Evolutionary conservation across 2,888 invertebrate genomes (phyloP).

Genomic region (Chaitophorus viminalis): DNA sequence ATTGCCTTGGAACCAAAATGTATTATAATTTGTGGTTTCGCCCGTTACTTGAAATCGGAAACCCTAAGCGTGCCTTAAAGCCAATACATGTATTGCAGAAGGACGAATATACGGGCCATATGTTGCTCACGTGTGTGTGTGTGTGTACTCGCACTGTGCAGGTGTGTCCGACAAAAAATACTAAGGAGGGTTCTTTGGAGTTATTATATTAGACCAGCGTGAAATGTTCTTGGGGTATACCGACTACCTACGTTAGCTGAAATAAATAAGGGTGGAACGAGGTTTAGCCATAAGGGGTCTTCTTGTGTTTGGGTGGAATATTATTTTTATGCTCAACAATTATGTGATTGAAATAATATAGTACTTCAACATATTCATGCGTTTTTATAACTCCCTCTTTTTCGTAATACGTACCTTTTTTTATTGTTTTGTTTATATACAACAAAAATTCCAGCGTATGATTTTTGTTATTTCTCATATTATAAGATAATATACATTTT

Average conservation of each 20-base stretch:
- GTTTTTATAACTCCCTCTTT: neutral
- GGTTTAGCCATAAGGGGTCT: neutral
- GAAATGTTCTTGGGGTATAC: slow-evolving; percentile 34
- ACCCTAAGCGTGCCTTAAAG: slow-evolving; percentile 44
- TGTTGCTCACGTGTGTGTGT: slow-evolving; percentile 12
- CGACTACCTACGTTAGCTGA: slow-evolving; percentile 36
- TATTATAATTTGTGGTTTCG: slow-evolving; percentile 45
- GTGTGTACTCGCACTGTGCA: slow-evolving; percentile 15
- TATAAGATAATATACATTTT: neutral
- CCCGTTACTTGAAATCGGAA: slow-evolving; percentile 56
- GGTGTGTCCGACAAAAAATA: slow-evolving; percentile 45
- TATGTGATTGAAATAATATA: slow-evolving; percentile 17
- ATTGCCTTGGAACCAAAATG: slow-evolving; percentile 6
- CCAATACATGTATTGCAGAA: neutral
- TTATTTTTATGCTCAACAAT: slow-evolving; percentile 2
- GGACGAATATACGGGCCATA: slow-evolving; percentile 33
- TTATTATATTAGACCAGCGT: slow-evolving; percentile 45
- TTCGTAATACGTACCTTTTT: neutral
- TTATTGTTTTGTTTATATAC: neutral
- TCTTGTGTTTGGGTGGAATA: slow-evolving; percentile 8
- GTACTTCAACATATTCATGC: neutral
- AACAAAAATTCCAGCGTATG: neutral
- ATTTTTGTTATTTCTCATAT: neutral
- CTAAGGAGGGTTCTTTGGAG: slow-evolving; percentile 2
- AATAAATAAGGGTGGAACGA: slow-evolving; percentile 47